A percentile compares a stretch with the other conserved stretches of the same genome.
phyloP scores from a whole-genome alignment of 2,113 vertebrate species.

The Paralichthys olivaceus region DNA sequence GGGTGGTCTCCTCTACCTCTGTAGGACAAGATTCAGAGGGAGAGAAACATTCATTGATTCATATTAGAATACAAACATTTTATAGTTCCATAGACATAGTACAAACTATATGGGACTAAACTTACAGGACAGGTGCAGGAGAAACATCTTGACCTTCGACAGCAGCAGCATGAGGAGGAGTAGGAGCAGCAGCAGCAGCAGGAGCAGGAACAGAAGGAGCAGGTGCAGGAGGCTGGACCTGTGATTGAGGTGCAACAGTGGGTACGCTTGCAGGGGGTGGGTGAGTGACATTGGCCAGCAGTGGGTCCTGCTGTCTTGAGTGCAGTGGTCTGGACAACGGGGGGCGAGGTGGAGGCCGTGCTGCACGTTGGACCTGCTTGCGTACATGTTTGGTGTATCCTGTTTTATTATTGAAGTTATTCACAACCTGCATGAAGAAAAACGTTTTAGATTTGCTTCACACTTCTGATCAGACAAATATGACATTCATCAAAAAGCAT shows the following conservation, averaged over 20 bases:
- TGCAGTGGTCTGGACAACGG: slow-evolving; percentile 81
- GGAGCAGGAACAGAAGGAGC: neutral
- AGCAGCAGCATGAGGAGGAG: slow-evolving; percentile 23
- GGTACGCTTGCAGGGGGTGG: slow-evolving; percentile 60
- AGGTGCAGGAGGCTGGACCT: slow-evolving; percentile 36
- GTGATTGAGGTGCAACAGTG: slow-evolving; percentile 9
- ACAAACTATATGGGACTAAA: neutral
- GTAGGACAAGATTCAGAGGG: slow-evolving; percentile 52
- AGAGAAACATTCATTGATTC: neutral
- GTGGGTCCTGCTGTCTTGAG: slow-evolving; percentile 91
- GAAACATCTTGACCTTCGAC: slow-evolving; percentile 40
- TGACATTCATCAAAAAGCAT: neutral
- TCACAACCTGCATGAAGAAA: slow-evolving; percentile 87
- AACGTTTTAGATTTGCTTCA: neutral
- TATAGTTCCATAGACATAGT: neutral
- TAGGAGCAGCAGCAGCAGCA: neutral
- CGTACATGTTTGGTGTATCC: slow-evolving; percentile 89
- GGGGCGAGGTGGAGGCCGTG: slow-evolving; percentile 81
- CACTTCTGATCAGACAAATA: neutral
- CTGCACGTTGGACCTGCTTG: slow-evolving; percentile 78
- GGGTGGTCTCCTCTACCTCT: slow-evolving; percentile 56
- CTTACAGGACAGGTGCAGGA: slow-evolving; percentile 49
- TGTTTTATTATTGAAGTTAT: slow-evolving; percentile 98
- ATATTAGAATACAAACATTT: neutral
- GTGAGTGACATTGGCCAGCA: slow-evolving; percentile 77